phyloP scores from a whole-genome alignment of 2,888 invertebrate species.

The Lingula anatina region DNA sequence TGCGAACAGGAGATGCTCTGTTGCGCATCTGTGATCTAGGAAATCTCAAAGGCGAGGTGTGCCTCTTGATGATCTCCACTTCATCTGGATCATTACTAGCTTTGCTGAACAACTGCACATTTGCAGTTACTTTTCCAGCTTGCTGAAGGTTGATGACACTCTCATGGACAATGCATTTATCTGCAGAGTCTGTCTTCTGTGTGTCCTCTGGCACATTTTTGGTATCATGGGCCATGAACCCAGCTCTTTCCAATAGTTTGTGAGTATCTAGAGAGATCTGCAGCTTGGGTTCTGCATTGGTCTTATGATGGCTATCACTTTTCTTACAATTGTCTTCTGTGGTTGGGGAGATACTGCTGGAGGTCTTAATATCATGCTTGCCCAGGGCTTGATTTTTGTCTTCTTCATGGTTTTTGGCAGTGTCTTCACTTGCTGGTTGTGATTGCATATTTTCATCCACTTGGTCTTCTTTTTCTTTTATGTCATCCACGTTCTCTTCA shows the following conservation, averaged over 20 bases:
- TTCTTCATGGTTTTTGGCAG: too few relatives aligned
- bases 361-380: too few relatives aligned
- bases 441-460: too few relatives aligned
- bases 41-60: conserved; percentile 26
- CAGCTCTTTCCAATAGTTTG: conserved; percentile 33
- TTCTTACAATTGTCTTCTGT: too few relatives aligned
- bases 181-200: not conserved
- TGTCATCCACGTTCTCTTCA: too few relatives aligned
- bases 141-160: conserved; percentile 33
- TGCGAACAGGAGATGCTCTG: conserved; percentile 33
- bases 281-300: conserved; percentile 31
- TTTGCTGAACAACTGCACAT: conserved; percentile 20
- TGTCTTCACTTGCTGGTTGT: too few relatives aligned
- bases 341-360: too few relatives aligned
- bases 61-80: not conserved
- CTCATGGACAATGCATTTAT: conserved; percentile 22
- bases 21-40: conserved; percentile 25
- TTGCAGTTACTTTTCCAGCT: conserved; percentile 30
- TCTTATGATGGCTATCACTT: conserved; percentile 11
- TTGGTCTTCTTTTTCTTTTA: too few relatives aligned
- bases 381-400: too few relatives aligned
- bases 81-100: not conserved
- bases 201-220: too few relatives aligned
- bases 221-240: conserved; percentile 22
- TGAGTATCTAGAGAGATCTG: conserved; percentile 36